Evolutionary conservation across 2,888 invertebrate genomes (phyloP).

Genomic region (Prosopocoilus inquinatus): DNA sequence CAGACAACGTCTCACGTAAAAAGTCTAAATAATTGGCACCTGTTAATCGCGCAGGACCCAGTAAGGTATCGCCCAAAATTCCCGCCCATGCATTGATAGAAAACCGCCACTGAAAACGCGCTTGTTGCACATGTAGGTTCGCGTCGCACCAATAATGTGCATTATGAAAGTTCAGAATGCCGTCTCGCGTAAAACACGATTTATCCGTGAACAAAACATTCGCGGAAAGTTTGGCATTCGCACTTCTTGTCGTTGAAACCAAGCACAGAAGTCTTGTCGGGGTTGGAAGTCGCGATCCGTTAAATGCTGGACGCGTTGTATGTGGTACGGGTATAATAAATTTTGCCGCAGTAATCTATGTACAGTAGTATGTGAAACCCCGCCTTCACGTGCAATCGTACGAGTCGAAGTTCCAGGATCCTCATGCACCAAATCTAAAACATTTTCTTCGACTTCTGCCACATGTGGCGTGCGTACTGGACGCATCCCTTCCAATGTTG

Average conservation of each 20-base stretch:
- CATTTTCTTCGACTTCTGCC: too few relatives aligned
- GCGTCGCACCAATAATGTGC: not conserved
- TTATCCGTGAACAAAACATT: constrained; percentile 9
- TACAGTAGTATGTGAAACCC: too few relatives aligned
- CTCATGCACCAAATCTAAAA: too few relatives aligned
- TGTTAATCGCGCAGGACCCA: not conserved
- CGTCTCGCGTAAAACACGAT: constrained; percentile 4
- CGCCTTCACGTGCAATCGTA: too few relatives aligned
- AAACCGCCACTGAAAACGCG: not conserved
- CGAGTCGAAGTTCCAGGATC: too few relatives aligned
- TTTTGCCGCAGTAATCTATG: too few relatives aligned
- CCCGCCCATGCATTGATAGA: constrained; percentile 1
- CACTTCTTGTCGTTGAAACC: not conserved
- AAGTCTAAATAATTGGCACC: not conserved
- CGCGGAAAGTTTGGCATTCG: not conserved
- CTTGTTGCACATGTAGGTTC: not conserved
- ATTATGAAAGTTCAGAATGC: not conserved
- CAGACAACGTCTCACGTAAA: not conserved
- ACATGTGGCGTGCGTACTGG: too few relatives aligned
- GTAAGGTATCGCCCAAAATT: not conserved
- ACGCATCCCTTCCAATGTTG: too few relatives aligned
- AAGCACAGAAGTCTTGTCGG: too few relatives aligned
- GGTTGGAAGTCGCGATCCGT: too few relatives aligned
- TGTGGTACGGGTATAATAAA: too few relatives aligned
- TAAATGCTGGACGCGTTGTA: too few relatives aligned